A percentile compares a stretch with the other conserved stretches of the same genome.
These are phyloP conservation scores for Zygogramma bicolorata DNA, from an alignment of 2,888 invertebrate genomes.

Conservation along the genomic window DNA sequence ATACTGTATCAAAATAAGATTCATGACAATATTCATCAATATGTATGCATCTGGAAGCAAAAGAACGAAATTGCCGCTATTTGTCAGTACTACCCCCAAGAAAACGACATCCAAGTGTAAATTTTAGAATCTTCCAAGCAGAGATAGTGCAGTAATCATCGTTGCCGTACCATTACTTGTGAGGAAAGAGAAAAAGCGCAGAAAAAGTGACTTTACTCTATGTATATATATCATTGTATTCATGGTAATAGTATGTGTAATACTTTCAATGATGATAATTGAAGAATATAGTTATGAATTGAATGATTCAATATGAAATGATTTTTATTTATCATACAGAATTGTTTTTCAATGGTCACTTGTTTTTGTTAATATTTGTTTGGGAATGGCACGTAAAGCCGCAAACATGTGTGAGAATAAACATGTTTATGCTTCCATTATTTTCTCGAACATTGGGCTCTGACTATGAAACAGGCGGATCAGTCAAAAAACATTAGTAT, in stretches of 20 bases:
- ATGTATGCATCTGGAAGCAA: neutral
- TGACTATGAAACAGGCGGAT: neutral
- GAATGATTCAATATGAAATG: neutral
- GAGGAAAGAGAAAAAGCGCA: neutral
- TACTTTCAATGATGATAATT: neutral
- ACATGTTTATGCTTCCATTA: neutral
- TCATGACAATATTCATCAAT: neutral
- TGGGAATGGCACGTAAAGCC: neutral
- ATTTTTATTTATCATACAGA: neutral
- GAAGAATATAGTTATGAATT: neutral
- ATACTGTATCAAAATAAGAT: neutral
- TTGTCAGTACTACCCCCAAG: neutral
- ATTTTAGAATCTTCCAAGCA: neutral
- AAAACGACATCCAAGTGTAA: neutral
- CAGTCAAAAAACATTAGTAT: neutral
- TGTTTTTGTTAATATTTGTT: neutral
- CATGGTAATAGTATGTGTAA: neutral
- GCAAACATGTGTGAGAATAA: neutral
- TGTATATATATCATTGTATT: neutral
- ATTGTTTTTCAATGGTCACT: neutral
- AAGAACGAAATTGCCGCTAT: neutral
- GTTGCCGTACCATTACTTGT: neutral
- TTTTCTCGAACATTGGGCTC: neutral
- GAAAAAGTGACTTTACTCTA: neutral
- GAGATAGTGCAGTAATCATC: neutral